Conservation (phyloP, 1,140 invertebrate species). For the Gryllus bimaculatus region DNA sequence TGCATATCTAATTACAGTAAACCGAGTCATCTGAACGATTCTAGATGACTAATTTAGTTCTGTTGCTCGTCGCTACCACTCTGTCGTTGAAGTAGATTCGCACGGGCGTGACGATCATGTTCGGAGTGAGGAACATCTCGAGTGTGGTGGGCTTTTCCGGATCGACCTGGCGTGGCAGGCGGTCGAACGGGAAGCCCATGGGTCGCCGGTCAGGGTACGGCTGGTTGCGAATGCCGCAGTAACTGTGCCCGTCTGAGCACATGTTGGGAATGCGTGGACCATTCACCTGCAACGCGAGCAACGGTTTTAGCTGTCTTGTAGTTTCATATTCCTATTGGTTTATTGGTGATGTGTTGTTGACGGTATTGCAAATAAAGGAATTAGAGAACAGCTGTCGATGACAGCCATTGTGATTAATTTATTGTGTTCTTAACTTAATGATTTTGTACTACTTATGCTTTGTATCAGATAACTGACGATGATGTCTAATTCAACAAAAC, state of each 20-base stretch:
- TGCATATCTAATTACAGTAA: background rate
- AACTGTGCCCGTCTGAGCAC: constrained; percentile 54
- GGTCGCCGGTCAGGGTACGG: constrained; percentile 54
- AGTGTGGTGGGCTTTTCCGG: constrained; percentile 28
- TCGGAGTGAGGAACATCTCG: constrained; percentile 31
- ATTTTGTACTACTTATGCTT: no score
- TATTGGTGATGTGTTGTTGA: no score
- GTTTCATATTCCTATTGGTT: no score
- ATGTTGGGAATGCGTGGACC: background rate
- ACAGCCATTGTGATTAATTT: no score
- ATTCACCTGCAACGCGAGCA: no score
- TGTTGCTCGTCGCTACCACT: background rate
- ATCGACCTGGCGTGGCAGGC: constrained; percentile 30
- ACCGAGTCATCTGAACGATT: background rate
- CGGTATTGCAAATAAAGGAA: no score
- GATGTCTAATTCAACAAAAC: no score
- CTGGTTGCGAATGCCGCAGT: constrained; percentile 43
- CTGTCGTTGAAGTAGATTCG: constrained; percentile 25
- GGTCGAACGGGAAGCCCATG: constrained; percentile 66
- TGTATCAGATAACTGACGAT: no score
- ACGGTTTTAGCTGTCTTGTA: no score
- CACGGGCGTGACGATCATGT: constrained; percentile 33
- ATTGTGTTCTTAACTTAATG: no score
- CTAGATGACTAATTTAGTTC: background rate
- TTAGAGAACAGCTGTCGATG: no score